A percentile compares a stretch with the other conserved stretches of the same genome.
phyloP scores from a whole-genome alignment of 2,888 invertebrate genomes.

The Pheosia gnoma region DNA sequence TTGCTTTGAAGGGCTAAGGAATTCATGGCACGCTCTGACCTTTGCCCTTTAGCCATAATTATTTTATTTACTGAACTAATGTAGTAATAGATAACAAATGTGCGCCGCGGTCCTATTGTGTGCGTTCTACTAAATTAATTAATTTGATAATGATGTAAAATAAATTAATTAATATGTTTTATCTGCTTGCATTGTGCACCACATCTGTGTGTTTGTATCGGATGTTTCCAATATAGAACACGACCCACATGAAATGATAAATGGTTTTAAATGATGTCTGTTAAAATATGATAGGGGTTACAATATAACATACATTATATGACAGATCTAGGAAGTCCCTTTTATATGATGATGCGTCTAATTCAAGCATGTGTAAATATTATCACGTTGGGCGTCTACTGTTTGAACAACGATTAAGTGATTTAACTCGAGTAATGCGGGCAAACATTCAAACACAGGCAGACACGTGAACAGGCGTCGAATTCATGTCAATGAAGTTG shows the following conservation, averaged over 20 bases:
- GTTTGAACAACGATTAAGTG: conserved; percentile 16
- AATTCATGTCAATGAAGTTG: too few species aligned
- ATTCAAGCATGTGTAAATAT: conserved; percentile 16
- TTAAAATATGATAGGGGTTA: too few species aligned
- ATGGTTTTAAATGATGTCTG: background rate
- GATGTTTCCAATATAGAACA: conserved; percentile 13
- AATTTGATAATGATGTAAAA: conserved; percentile 61
- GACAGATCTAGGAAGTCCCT: too few species aligned
- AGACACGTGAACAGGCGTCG: conserved; percentile 31
- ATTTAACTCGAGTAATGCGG: conserved; percentile 18
- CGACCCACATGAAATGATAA: background rate
- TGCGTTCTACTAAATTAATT: conserved; percentile 63
- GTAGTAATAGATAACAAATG: conserved; percentile 64
- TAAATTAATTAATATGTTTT: conserved; percentile 38
- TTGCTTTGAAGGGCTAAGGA: conserved; percentile 46
- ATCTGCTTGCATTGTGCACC: conserved; percentile 34
- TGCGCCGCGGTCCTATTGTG: conserved; percentile 69
- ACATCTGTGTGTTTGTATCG: conserved; percentile 40
- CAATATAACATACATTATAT: too few species aligned
- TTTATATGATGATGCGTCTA: conserved; percentile 2
- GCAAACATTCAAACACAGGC: conserved; percentile 22
- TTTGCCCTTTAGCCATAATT: conserved; percentile 74
- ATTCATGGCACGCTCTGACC: conserved; percentile 74
- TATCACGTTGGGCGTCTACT: conserved; percentile 20
- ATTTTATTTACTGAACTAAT: conserved; percentile 73